These are phyloP conservation scores for Falcunculus frontatus DNA, from an alignment of 2,113 vertebrate genomes.

Conservation along the genomic window DNA sequence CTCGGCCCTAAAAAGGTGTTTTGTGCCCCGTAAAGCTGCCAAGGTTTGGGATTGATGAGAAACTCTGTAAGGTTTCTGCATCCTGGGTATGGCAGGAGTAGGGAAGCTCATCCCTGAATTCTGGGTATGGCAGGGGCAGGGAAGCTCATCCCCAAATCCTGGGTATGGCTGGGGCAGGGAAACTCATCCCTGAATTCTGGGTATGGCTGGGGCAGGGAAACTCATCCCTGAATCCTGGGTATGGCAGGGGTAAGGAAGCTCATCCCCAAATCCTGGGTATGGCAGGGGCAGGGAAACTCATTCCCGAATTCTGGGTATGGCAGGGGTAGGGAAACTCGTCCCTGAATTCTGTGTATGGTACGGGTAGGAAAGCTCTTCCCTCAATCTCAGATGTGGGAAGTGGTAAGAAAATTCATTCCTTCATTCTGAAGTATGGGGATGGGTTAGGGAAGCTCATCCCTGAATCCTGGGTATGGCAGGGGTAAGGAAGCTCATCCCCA, in stretches of 20 bases:
- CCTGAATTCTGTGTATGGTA: not conserved
- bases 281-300: fast-evolving
- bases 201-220: not conserved
- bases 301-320: fast-evolving
- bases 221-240: not conserved
- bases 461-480: too few relatives aligned
- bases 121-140: too few relatives aligned
- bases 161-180: too few relatives aligned
- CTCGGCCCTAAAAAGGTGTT: fast-evolving
- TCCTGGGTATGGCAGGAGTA: too few relatives aligned
- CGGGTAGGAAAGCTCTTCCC: too few relatives aligned
- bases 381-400: too few relatives aligned
- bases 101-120: too few relatives aligned
- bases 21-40: not conserved
- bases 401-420: too few relatives aligned
- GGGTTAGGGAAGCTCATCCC: too few relatives aligned
- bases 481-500: not conserved
- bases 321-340: not conserved
- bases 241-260: not conserved
- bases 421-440: too few relatives aligned
- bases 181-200: not conserved
- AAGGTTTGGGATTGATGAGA: not conserved
- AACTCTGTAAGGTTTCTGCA: fast-evolving
- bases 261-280: not conserved
- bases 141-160: too few relatives aligned